Evolutionary conservation across 2,113 vertebrate species (phyloP), one percentile per base, ranked within the genome.

Genomic region (Stictonetta naevosa): DNA sequence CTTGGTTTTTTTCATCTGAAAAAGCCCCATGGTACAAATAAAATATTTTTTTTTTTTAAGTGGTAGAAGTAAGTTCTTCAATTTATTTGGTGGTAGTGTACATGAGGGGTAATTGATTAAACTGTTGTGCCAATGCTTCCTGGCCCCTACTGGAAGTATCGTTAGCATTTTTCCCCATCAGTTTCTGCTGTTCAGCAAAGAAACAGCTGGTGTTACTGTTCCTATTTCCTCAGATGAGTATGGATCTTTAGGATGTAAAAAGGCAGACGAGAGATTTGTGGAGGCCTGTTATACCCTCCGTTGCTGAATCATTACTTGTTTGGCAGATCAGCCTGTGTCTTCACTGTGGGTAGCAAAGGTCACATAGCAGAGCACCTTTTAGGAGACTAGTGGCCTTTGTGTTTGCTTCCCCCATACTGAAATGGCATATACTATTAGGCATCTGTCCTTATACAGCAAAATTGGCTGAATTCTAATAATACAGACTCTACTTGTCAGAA

Each of bases 91-190:
- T 1, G 3, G 56, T 79, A 20, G 31, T 73, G 25, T 69, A 58
- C 28, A 14, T 28, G 71, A 63, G 75, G 28, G 69, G 62, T 95
- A 93, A 93, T 96, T 87, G 36, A 95, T 94, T 85, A 87, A 91
- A 79, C 84, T 59, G 50, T 55, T 77, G 59, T 89, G 77, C 86
- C 26, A 71, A 0, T 76, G 79, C 42, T 34, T 42, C 34, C 58
- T 46, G 78, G 22, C 18, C 31, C 40, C 66, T 50, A 59, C 38
- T 89, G 77, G 63, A 86, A 91, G 25, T 38, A 34, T 83, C 87
- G 71, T 83, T 58, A 91, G 73, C 60, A 50, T 92, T 91, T 88
- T 88, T 93, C 73, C 75, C 81, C 73, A 18, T 94, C 58, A 76
- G 84, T 86, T 83, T 23, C 46, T 82, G 50, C 53, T 67, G 83